These are phyloP conservation scores for Nephrotoma appendiculata DNA, from an alignment of 2,888 invertebrate genomes.

Conservation along the genomic window DNA sequence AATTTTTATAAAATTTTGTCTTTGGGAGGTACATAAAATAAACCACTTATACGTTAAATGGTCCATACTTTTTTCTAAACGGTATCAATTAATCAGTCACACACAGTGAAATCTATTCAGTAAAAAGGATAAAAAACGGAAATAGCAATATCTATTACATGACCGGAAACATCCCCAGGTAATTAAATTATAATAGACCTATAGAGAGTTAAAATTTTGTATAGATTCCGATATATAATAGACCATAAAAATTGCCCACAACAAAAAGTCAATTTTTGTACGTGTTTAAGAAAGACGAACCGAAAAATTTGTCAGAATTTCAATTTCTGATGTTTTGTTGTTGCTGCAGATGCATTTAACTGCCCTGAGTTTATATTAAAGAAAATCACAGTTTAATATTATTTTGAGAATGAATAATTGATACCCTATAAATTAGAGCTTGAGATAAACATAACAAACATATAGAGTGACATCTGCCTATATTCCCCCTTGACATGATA, in stretches of 20 bases:
- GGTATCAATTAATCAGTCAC: neutral
- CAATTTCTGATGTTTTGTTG: neutral
- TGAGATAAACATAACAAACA: neutral
- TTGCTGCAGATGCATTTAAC: neutral
- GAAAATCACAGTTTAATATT: neutral
- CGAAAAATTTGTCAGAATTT: neutral
- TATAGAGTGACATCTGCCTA: conserved; percentile 8
- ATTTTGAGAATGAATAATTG: neutral
- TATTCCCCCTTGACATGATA: neutral
- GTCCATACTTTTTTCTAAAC: neutral
- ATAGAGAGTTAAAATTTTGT: neutral
- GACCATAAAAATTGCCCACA: neutral
- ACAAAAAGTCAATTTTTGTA: neutral
- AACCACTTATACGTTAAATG: too few relatives aligned
- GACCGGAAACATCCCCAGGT: neutral
- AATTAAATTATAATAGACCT: neutral
- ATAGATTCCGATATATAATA: neutral
- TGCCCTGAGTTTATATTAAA: neutral
- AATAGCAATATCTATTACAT: neutral
- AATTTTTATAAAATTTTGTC: neutral
- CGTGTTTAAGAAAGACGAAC: neutral
- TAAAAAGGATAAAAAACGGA: neutral
- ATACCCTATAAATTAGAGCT: neutral
- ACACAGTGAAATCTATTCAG: neutral
- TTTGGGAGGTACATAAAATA: neutral